Conservation (phyloP, 2,888 invertebrate species). For the Miltochrista miniata region DNA sequence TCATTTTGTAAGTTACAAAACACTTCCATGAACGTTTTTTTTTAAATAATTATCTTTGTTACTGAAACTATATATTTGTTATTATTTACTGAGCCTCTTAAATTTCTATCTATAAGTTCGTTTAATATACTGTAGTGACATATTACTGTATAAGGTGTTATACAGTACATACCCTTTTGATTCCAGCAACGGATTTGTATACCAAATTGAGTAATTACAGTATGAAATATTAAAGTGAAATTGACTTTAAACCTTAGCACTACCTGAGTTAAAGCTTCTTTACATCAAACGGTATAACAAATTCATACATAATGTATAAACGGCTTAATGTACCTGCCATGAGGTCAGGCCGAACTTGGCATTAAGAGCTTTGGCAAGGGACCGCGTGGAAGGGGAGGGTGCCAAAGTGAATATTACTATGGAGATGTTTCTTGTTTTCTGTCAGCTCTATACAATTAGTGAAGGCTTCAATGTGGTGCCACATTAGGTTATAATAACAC, state of each 20-base stretch:
- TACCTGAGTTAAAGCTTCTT: slow-evolving; percentile 80
- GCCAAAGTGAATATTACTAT: slow-evolving; percentile 82
- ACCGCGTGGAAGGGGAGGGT: slow-evolving; percentile 48
- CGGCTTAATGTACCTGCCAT: slow-evolving; percentile 81
- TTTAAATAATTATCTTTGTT: too few relatives aligned
- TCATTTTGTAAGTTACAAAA: slow-evolving; percentile 36
- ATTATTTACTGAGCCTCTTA: too few relatives aligned
- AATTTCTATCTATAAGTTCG: too few relatives aligned
- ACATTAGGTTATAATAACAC: not conserved
- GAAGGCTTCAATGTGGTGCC: not conserved
- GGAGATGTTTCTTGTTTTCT: slow-evolving; percentile 45
- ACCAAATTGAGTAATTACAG: slow-evolving; percentile 28
- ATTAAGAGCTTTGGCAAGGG: slow-evolving; percentile 80
- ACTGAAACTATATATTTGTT: too few relatives aligned
- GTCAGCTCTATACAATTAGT: slow-evolving; percentile 30
- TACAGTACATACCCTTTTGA: not conserved
- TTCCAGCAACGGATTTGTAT: not conserved
- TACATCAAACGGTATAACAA: slow-evolving; percentile 83
- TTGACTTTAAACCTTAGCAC: slow-evolving; percentile 70
- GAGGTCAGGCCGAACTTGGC: slow-evolving; percentile 79
- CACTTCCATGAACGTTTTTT: too few relatives aligned
- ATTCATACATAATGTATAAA: slow-evolving; percentile 83
- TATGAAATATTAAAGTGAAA: slow-evolving; percentile 46
- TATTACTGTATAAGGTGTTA: not conserved
- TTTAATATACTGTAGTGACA: too few relatives aligned